Base-by-base conservation (phyloP, 53 echinoderm and acorn worm genomes). In the Hippasteria phrygiana region DNA sequence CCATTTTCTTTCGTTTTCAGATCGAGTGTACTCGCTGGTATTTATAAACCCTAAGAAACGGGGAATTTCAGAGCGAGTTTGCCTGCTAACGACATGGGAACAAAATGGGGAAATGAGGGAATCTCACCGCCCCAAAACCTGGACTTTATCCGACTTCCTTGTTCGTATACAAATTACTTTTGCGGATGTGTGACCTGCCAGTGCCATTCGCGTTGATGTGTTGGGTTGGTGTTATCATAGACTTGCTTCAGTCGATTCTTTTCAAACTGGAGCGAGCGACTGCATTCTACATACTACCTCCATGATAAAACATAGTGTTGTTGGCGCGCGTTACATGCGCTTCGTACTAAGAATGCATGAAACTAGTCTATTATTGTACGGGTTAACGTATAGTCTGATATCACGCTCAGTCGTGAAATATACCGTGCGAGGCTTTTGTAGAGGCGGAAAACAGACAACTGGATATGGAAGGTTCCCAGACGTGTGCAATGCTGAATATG, bases 211-310 rank as follows among this genome's bases (percentile, higher is more conserved):
- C 12, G 3, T 4, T 28, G 37, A 37, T 22, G 73, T 42, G 73
- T 11, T 1, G 0, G 45, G n/a, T 24, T n/a, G 45, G 29, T 29
- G 28, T 74, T 74, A 43, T 46, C 43, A 43, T 74, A 74, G 45
- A 74, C 74, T 74, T 74, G 38, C 13, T 42, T 74, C 43, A 74
- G 74, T 43, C 74, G 43, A 59, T 74, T 45, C 13, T 28, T 14
- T 32, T 74, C 22, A 43, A 38, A 42, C 12, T 41, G 4, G 20
- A 42, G 17, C n/a, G 42, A 27, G 12, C 26, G 13, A 12, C 6
- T 20, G 8, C 5, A 51, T 8, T 51, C 14, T 51, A 8, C n/a
- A n/a, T 7, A 45, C 6, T 45, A 7, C 46, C 46, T 45, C 11
- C 6, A 7, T 5, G 46, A 45, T 45, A 5, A 45, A 45, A 45